Percentiles rank a stretch among this genome's conserved stretches.
phyloP scores from a whole-genome alignment of 2,888 invertebrate genomes.

The Ephialtes manifestator region DNA sequence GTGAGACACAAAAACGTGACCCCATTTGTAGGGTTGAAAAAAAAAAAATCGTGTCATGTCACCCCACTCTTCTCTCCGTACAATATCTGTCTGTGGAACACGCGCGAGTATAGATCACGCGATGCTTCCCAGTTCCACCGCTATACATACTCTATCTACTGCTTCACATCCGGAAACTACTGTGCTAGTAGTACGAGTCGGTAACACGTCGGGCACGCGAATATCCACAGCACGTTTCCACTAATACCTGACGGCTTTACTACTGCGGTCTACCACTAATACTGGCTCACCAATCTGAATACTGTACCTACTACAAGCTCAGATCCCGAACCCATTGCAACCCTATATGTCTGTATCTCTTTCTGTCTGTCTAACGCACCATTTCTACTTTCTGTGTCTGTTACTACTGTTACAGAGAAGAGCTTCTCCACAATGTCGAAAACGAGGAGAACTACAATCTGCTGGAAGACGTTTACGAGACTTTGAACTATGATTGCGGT shows the following conservation, averaged over 20 bases:
- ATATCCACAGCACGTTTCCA: conserved; percentile 11
- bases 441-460: conserved; percentile 90
- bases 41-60: neutral
- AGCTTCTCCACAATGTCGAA: conserved; percentile 89
- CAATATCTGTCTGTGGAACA: conserved; percentile 3
- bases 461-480: conserved; percentile 91
- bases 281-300: neutral
- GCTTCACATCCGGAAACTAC: conserved; percentile 5
- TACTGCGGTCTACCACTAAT: neutral
- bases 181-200: conserved; percentile 47
- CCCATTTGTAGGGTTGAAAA: too few species aligned
- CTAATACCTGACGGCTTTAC: conserved; percentile 15
- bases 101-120: conserved; percentile 1
- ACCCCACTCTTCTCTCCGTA: neutral
- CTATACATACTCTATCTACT: conserved; percentile 17
- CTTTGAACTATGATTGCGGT: conserved; percentile 89
- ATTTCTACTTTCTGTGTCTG: neutral
- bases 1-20: too few species aligned
- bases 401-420: conserved; percentile 87
- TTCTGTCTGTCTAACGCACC: neutral
- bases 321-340: neutral
- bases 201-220: conserved; percentile 30
- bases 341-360: neutral
- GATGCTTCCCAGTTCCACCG: neutral
- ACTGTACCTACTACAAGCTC: conserved; percentile 17